These are phyloP conservation scores for Malurus cyaneus DNA, from an alignment of 2,113 vertebrate species.

Conservation along the genomic window DNA sequence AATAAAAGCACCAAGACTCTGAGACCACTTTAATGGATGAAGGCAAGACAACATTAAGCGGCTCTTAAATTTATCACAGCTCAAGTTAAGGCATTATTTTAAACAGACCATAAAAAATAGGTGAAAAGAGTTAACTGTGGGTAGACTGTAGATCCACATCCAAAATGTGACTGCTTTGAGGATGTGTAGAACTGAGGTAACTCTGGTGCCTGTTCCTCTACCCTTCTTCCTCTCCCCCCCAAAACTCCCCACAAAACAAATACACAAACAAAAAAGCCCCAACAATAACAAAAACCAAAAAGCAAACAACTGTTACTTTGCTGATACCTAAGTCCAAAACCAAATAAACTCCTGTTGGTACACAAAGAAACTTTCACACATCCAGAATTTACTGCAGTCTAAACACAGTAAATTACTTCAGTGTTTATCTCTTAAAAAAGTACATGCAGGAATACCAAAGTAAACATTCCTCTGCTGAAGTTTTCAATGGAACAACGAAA, in stretches of 20 bases:
- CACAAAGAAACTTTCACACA: not conserved
- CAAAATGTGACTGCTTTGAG: not conserved
- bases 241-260: not conserved
- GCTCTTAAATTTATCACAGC: not conserved
- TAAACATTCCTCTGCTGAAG: not conserved
- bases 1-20: not conserved
- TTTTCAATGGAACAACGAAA: not conserved
- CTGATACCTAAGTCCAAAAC: not conserved
- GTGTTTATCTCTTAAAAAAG: not conserved
- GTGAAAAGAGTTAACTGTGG: not conserved
- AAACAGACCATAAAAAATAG: not conserved
- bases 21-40: not conserved
- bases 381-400: not conserved
- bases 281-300: not conserved
- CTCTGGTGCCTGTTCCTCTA: not conserved
- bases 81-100: not conserved
- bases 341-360: not conserved
- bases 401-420: not conserved
- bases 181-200: not conserved
- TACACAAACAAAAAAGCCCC: not conserved
- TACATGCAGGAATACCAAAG: not conserved
- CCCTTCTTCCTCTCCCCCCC: fast-evolving
- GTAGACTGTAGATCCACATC: not conserved
- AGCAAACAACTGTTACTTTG: not conserved
- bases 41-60: not conserved